Percentiles rank a stretch among this genome's conserved stretches.
These are phyloP conservation scores for Ophraella communa DNA, from an alignment of 2,888 invertebrate genomes.

Conservation along the genomic window DNA sequence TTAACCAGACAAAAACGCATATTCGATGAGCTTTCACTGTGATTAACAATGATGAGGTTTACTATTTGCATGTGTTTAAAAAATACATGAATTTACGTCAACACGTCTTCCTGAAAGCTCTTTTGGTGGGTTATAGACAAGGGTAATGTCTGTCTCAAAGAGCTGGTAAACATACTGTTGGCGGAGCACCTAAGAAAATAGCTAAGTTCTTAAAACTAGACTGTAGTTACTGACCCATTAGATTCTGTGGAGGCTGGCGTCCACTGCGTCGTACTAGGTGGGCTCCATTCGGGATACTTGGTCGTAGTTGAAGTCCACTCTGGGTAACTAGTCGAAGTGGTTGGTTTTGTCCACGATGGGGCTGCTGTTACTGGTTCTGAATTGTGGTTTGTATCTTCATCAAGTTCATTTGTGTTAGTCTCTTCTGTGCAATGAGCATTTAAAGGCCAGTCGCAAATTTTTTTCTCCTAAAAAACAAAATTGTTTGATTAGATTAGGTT, in stretches of 20 bases:
- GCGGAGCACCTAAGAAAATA: too few relatives aligned
- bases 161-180: too few relatives aligned
- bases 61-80: too few relatives aligned
- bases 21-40: too few relatives aligned
- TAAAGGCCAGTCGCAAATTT: conserved; percentile 77
- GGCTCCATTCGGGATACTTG: conserved; percentile 17
- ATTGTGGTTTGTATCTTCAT: conserved; percentile 20
- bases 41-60: too few relatives aligned
- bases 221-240: not conserved
- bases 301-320: conserved; percentile 41
- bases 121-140: too few relatives aligned
- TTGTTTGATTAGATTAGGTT: too few relatives aligned
- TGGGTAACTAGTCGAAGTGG: conserved; percentile 28
- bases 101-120: too few relatives aligned
- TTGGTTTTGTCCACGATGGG: conserved; percentile 30
- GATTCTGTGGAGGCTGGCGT: conserved; percentile 25
- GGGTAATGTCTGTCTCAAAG: too few relatives aligned
- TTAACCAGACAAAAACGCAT: too few relatives aligned
- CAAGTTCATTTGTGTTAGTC: conserved; percentile 30
- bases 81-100: too few relatives aligned
- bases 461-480: conserved; percentile 65
- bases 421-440: conserved; percentile 65
- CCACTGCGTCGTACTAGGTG: conserved; percentile 37
- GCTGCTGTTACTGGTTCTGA: conserved; percentile 22
- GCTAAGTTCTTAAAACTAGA: too few relatives aligned